Evolutionary conservation across 2,113 vertebrate genomes (phyloP), one percentile per base, ranked within the genome.

Genomic region (Gymnocephalus cernua): DNA sequence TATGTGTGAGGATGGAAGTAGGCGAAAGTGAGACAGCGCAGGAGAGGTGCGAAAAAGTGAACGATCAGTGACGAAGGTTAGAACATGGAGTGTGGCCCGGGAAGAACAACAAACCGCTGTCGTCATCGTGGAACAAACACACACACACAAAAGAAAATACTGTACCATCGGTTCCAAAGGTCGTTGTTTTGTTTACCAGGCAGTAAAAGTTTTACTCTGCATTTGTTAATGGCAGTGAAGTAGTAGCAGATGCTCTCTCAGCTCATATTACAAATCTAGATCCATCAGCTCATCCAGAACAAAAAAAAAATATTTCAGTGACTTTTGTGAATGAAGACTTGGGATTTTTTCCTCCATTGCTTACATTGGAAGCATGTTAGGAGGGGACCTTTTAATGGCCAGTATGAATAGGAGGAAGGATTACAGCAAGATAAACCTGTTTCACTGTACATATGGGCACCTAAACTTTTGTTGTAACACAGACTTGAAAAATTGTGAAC

Each of bases 1-100:
- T 29, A 38, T 32, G 81, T 71, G 91, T 56, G 77, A 89, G 54
- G 50, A 85, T 66, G 84, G 23, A 86, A 74, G 89, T 81, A 82
- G 92, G 80, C 69, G 88, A 90, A 85, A 83, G 85, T 87, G 87
- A 87, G 80, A 89, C 53, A 68, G 57, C 0, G 66, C 67, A 74
- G 58, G 25, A 77, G 85, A 86, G 85, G 87, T 87, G 91, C 0
- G 80, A 91, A 86, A 83, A 88, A 80, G 65, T 48, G 56, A 88
- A 7, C 10, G 32, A 84, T 70, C 77, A 68, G 53, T 21, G 83
- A 86, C 79, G 63, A 71, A 86, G 86, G 75, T 86, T 69, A 80
- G 79, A 74, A 75, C 62, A 69, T 23, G 68, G 56, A 77, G 62
- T 1, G 14, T 19, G 32, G 61, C 25, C 32, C 41, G 2, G 27